phyloP scores from a whole-genome alignment of 1,140 invertebrate species.

The Drosophila lowei region DNA sequence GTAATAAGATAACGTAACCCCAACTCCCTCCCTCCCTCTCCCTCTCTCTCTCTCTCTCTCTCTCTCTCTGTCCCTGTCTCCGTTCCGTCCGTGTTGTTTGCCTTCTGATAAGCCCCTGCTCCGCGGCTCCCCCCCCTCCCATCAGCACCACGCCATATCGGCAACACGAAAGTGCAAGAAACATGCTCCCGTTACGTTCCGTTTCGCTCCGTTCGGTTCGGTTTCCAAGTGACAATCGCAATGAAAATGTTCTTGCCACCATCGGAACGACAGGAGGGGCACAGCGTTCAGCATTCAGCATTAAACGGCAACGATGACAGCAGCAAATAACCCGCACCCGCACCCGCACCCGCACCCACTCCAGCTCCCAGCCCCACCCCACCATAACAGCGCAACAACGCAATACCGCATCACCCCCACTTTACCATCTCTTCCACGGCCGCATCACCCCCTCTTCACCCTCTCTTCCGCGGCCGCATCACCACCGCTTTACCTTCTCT shows the following conservation, averaged over 20 bases:
- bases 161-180: constrained; percentile 31
- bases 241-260: constrained; percentile 48
- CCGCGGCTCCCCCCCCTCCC: not conserved
- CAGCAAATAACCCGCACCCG: constrained; percentile 1
- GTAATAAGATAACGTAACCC: constrained; percentile 73
- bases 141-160: not conserved
- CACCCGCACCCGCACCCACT: too few relatives aligned
- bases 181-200: constrained; percentile 7
- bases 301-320: constrained; percentile 11
- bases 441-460: too few relatives aligned
- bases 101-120: constrained; percentile 47
- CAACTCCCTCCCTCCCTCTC: constrained; percentile 18
- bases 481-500: too few relatives aligned
- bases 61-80: too few relatives aligned
- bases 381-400: too few relatives aligned
- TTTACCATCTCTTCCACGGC: too few relatives aligned
- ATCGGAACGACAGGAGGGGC: constrained; percentile 1
- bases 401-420: too few relatives aligned
- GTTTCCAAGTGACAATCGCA: constrained; percentile 44
- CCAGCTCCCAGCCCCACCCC: too few relatives aligned
- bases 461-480: too few relatives aligned
- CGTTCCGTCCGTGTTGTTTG: constrained; percentile 36
- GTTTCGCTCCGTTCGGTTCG: too few relatives aligned
- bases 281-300: not conserved
- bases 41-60: not conserved